phyloP scores from a whole-genome alignment of 2,797 vertebrate species.

The Ficedula albicollis region DNA sequence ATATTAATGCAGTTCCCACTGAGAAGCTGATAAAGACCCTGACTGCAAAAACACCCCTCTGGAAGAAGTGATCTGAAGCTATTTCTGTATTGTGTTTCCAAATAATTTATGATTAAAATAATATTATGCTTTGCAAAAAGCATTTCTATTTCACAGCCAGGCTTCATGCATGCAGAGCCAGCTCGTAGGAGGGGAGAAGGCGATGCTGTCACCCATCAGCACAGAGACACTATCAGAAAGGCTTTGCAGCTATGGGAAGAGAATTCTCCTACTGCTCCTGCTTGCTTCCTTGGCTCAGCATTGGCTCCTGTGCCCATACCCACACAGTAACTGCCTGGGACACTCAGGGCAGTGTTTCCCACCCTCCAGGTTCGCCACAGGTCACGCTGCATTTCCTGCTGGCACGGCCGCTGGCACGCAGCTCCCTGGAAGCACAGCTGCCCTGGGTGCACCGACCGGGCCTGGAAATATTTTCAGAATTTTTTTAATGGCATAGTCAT shows the following conservation, averaged over 20 bases:
- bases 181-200: not conserved
- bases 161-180: not conserved
- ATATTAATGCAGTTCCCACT: slow-evolving; percentile 47
- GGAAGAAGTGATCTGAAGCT: slow-evolving; percentile 25
- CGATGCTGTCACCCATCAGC: not conserved
- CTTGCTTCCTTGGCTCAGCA: not conserved
- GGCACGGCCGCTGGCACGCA: not conserved
- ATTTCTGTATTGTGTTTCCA: not conserved
- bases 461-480: slow-evolving; percentile 6
- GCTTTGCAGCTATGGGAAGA: not conserved
- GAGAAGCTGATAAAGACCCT: slow-evolving; percentile 52
- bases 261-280: not conserved
- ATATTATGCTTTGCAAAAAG: slow-evolving; percentile 32
- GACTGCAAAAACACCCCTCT: slow-evolving; percentile 20
- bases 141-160: slow-evolving; percentile 19
- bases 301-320: not conserved
- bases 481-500: not conserved
- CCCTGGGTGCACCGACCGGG: not conserved
- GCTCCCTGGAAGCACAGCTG: slow-evolving; percentile 29
- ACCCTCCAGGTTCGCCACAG: not conserved
- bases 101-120: slow-evolving; percentile 55
- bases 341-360: not conserved
- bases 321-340: not conserved
- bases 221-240: fast-evolving
- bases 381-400: slow-evolving; percentile 41